Percentiles rank a stretch among this genome's conserved stretches.
These are phyloP conservation scores for Scaptomyza caliginosa DNA, from an alignment of 2,888 invertebrate genomes.

Conservation along the genomic window DNA sequence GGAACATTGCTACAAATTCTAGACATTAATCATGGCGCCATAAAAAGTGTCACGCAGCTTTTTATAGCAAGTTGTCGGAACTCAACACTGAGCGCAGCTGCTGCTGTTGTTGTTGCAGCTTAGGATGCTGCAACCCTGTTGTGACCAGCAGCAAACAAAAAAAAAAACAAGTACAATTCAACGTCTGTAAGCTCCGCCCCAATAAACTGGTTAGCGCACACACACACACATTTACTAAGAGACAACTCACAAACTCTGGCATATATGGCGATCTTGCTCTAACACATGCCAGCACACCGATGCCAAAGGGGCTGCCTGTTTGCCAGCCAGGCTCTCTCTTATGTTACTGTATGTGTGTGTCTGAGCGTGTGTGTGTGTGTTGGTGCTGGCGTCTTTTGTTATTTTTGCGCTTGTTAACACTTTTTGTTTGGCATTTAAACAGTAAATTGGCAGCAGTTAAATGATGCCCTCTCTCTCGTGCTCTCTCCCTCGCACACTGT, in stretches of 20 bases:
- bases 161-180: conserved; percentile 12
- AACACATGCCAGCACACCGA: conserved; percentile 10
- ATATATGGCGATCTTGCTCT: conserved; percentile 46
- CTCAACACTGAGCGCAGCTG: conserved; percentile 24
- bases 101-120: conserved; percentile 16
- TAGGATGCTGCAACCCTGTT: conserved; percentile 61
- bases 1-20: neutral
- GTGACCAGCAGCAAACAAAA: conserved; percentile 8
- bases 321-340: conserved; percentile 2
- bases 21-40: neutral
- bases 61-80: conserved; percentile 35
- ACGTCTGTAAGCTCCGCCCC: conserved; percentile 65
- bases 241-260: conserved; percentile 18
- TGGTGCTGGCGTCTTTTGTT: conserved; percentile 66
- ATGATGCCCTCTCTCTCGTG: conserved; percentile 63
- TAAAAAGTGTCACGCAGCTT: neutral
- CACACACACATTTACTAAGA: conserved; percentile 19
- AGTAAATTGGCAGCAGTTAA: conserved; percentile 83
- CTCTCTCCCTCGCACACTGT: conserved; percentile 6
- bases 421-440: conserved; percentile 83
- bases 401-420: conserved; percentile 71
- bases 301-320: conserved; percentile 15
- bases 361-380: conserved; percentile 8
- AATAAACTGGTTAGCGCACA: conserved; percentile 64
- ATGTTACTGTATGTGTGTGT: conserved; percentile 7